phyloP scores from a whole-genome alignment of 2,797 vertebrate species.

The Microctenopoma lineatum region DNA sequence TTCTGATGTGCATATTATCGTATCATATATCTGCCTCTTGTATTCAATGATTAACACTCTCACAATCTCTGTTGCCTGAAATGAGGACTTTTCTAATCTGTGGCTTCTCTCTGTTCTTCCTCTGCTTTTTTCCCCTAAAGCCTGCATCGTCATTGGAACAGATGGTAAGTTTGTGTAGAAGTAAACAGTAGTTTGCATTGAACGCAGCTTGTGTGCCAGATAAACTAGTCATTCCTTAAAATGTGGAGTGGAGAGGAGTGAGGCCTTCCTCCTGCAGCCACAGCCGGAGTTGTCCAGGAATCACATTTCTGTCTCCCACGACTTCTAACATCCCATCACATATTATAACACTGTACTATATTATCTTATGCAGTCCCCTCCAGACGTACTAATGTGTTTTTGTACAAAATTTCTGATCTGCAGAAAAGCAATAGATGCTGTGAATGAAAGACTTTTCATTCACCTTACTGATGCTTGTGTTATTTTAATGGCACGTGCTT shows the following conservation, averaged over 20 bases:
- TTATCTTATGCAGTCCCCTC: too few relatives aligned
- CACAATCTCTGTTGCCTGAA: slow-evolving; percentile 1
- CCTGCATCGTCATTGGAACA: slow-evolving; percentile 91
- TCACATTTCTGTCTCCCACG: not conserved
- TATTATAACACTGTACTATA: too few relatives aligned
- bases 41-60: not conserved
- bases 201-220: not conserved
- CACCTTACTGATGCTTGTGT: too few relatives aligned
- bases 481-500: slow-evolving; percentile 6
- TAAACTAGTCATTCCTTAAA: not conserved
- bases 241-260: not conserved
- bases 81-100: slow-evolving; percentile 44
- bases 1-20: not conserved
- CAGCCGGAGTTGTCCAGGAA: too few relatives aligned
- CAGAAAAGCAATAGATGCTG: too few relatives aligned
- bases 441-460: too few relatives aligned
- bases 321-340: too few relatives aligned
- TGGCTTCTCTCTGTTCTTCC: slow-evolving; percentile 51
- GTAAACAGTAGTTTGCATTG: not conserved
- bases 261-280: not conserved
- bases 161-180: slow-evolving; percentile 88
- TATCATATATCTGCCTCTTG: not conserved
- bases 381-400: too few relatives aligned
- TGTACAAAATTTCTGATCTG: too few relatives aligned
- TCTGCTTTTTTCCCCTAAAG: slow-evolving; percentile 82